Evolutionary conservation across 2,113 vertebrate genomes (phyloP), one percentile per base, ranked within the genome.

Genomic region (Bujurquina vittata): DNA sequence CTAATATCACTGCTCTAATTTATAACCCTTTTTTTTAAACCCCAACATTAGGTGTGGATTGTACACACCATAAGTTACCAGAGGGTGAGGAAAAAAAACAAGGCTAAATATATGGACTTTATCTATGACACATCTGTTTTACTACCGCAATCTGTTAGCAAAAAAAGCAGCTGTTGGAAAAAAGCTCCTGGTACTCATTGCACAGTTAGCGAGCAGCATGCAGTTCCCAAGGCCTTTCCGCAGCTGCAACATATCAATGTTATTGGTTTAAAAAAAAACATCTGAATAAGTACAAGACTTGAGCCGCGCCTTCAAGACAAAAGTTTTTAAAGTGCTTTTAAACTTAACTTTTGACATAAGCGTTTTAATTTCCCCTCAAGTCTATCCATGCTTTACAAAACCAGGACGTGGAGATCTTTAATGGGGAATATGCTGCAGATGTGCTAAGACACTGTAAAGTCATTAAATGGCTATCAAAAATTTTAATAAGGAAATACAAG

Each of bases 141-240:
- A 85, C 79, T 56, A 58, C 67, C 75, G 88, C 92, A 92, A 92
- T 92, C 86, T 93, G 89, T 92, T 90, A 85, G 81, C 79, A 91
- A 86, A 92, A 92, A 88, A 91, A 87, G 89, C 91, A 93, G 86
- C 90, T 93, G 92, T 88, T 93, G 89, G 84, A 84, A 89, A 88
- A 86, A 89, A 63, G 84, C 87, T 88, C 81, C 81, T 88, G 86
- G 84, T 90, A 89, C 82, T 92, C 84, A 85, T 92, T 81, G 91
- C 89, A 86, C 89, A 93, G 86, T 90, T 86, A 87, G 88, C 73
- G 74, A 89, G 84, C 81, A 88, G 88, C 85, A 80, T 81, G 75
- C 76, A 43, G 79, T 40, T 93, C 89, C 89, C 89, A 85, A 56
- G 85, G 90, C 84, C 83, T 83, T 87, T 87, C 75, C 59, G 76